Conservation (phyloP, 2,888 invertebrate genomes). For the Mactromeris polynyma region DNA sequence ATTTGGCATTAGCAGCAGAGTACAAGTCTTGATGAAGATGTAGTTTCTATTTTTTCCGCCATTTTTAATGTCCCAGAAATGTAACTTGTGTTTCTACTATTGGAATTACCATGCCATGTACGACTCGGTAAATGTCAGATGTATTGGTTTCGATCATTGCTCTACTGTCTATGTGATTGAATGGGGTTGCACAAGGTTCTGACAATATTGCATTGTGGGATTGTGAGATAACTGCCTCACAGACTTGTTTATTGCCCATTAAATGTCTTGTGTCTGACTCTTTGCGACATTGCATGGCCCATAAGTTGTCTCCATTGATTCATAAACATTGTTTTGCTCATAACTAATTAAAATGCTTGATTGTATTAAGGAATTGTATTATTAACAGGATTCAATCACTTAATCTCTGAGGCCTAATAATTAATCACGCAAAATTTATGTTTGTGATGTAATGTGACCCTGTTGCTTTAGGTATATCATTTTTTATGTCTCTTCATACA, state of each 20-base stretch:
- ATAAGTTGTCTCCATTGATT: background rate
- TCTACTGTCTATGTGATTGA: conserved; percentile 7
- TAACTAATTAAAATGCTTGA: background rate
- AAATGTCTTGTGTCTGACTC: background rate
- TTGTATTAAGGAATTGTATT: background rate
- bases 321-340: background rate
- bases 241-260: background rate
- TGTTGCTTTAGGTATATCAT: no score
- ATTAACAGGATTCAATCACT: background rate
- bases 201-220: conserved; percentile 5
- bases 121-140: background rate
- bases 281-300: background rate
- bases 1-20: no score
- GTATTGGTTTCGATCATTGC: background rate
- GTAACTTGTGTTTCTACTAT: background rate
- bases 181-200: background rate
- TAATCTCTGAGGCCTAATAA: background rate
- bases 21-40: no score
- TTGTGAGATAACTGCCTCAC: background rate
- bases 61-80: background rate
- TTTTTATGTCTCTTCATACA: no score
- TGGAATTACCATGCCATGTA: background rate
- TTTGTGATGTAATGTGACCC: no score
- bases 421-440: background rate
- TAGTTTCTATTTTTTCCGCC: background rate